phyloP scores from a whole-genome alignment of 2,113 vertebrate species.

The Empidonax traillii region DNA sequence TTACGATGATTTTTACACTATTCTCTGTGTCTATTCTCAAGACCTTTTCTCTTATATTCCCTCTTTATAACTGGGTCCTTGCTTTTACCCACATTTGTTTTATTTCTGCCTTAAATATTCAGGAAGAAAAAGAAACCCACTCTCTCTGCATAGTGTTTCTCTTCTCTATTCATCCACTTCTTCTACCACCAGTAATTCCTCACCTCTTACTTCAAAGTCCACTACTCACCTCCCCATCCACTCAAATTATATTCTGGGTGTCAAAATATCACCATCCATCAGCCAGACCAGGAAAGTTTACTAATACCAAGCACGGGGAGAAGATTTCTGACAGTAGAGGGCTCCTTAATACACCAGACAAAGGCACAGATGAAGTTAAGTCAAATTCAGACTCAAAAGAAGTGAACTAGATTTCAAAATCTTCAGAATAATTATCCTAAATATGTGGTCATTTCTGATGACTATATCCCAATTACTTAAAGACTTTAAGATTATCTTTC shows the following conservation, averaged over 20 bases:
- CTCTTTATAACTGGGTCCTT: neutral
- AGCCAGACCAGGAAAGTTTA: neutral
- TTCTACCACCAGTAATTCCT: neutral
- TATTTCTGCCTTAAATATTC: neutral
- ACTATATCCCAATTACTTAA: neutral
- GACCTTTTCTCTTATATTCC: neutral
- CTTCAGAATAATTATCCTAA: neutral
- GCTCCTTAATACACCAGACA: slow-evolving; percentile 59
- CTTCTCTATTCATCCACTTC: neutral
- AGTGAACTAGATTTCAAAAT: neutral
- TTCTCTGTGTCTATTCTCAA: neutral
- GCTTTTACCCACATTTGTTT: neutral
- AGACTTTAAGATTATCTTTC: neutral
- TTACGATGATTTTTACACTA: neutral
- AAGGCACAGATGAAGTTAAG: neutral
- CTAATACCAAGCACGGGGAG: neutral
- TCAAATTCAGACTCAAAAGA: neutral
- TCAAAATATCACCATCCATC: neutral
- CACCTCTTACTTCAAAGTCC: neutral
- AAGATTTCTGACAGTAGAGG: slow-evolving; percentile 61
- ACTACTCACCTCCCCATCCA: neutral
- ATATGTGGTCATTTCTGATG: neutral
- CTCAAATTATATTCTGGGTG: neutral
- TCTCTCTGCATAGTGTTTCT: neutral
- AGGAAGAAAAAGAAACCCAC: neutral